Evolutionary conservation across 2,113 vertebrate genomes (phyloP), one percentile per base, ranked within the genome.

Genomic region (Trichechus manatus): DNA sequence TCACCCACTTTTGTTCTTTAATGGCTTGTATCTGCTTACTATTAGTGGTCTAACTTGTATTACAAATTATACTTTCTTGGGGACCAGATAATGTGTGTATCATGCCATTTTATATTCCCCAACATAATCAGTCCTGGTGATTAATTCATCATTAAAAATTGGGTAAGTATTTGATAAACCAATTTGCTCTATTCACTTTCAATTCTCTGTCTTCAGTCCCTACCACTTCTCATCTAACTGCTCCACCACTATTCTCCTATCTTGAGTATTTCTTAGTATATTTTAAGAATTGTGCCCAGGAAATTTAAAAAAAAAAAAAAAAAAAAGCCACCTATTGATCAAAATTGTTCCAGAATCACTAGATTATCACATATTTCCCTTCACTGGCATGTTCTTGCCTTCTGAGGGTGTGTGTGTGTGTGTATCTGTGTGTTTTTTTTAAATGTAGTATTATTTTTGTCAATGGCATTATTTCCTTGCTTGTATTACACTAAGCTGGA

Each of bases 351-450:
- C 42, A 11, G 6, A 29, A 19, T 91, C 7, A 70, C 8, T 70
- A 20, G 33, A n/a, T 50, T 89, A 63, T 63, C 42, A 53, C 5
- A 0, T 27, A 56, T 3, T 75, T n/a, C 0, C 22, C 4, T 74
- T 87, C 1, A 7, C 0, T 29, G 11, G 80, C 2, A 0, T 68
- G 7, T 56, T 92, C 22, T 68, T 72, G 27, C 2, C 9, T 36
- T 91, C 39, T 39, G 2, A 39, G 3, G 42, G 25, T 31, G 31
- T 70, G 0, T 47, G 9, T 20, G 53, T n/a, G 1, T 87, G 3
- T 61, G 25, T n/a, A 29, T n/a, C 5, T 39, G 14, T 56, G 17
- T n/a, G 9, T 19, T 1, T 27, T 47, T 22, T 23, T 39, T 56
- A 5, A 83, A n/a, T 19, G 33, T 10, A 14, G 27, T 74, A 36